These are phyloP conservation scores for Plodia interpunctella DNA, from an alignment of 1,140 invertebrate species.

Conservation along the genomic window DNA sequence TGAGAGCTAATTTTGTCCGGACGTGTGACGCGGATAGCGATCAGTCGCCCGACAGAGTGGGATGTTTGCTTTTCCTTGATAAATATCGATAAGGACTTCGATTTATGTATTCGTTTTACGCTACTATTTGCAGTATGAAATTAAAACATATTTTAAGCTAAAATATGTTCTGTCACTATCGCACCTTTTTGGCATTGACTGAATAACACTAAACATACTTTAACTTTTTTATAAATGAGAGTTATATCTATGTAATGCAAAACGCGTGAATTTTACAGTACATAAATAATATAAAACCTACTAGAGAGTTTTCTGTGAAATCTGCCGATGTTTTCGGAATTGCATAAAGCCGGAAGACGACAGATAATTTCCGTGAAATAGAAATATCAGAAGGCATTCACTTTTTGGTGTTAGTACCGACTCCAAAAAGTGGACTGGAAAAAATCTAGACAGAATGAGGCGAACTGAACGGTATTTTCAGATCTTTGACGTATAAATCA, in stretches of 20 bases:
- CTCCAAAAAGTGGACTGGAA: background rate
- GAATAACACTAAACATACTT: too few relatives aligned
- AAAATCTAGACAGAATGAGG: background rate
- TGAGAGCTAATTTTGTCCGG: slow-evolving; percentile 28
- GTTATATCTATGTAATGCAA: too few relatives aligned
- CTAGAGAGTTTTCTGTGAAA: too few relatives aligned
- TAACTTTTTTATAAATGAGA: too few relatives aligned
- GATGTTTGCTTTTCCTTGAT: background rate
- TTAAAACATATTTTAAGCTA: too few relatives aligned
- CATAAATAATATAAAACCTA: too few relatives aligned
- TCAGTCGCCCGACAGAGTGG: slow-evolving; percentile 12
- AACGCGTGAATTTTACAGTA: too few relatives aligned
- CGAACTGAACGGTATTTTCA: background rate
- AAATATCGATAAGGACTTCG: background rate
- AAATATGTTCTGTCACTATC: too few relatives aligned
- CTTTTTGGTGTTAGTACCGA: background rate
- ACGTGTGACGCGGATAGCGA: slow-evolving; percentile 25
- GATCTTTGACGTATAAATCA: too few relatives aligned
- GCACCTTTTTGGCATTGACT: too few relatives aligned
- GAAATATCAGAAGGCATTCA: background rate
- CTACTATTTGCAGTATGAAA: too few relatives aligned
- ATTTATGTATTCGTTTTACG: background rate
- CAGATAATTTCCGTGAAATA: background rate
- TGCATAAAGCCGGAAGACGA: background rate
- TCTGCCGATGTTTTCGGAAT: background rate